phyloP scores from a whole-genome alignment of 2,888 invertebrate species.

The Phortica okadai region DNA sequence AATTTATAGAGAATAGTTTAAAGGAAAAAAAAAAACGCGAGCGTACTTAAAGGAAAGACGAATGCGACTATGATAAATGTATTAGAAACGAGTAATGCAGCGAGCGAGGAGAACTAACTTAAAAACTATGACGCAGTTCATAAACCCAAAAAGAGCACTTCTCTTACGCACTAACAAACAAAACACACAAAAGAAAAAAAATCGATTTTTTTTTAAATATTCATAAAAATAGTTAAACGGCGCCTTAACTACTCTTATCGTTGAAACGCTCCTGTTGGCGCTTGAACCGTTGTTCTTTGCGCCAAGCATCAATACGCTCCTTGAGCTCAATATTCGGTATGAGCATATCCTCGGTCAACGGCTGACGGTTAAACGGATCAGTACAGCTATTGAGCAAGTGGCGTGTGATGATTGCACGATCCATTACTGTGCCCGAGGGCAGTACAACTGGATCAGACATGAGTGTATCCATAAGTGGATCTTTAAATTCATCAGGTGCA shows the following conservation, averaged over 20 bases:
- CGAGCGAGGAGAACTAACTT: not conserved
- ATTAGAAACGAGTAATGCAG: not conserved
- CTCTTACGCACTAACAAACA: not conserved
- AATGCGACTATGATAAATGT: not conserved
- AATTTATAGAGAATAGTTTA: not conserved
- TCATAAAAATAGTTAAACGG: not conserved
- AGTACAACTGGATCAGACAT: constrained; percentile 97
- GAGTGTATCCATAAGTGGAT: constrained; percentile 97
- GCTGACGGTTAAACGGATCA: constrained; percentile 98
- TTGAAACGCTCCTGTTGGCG: constrained; percentile 66
- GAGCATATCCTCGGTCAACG: constrained; percentile 95
- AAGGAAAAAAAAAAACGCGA: not conserved
- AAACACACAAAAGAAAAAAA: not conserved
- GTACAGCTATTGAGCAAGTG: constrained; percentile 97
- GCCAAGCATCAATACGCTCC: constrained; percentile 91
- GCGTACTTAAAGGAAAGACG: not conserved
- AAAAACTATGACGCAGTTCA: not conserved
- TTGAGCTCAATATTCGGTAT: constrained; percentile 91
- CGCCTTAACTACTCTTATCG: constrained; percentile 73
- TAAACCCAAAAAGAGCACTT: not conserved
- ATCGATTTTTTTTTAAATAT: not conserved
- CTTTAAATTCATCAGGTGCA: constrained; percentile 97
- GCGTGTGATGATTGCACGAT: constrained; percentile 93
- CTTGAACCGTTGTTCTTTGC: constrained; percentile 82
- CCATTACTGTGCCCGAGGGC: constrained; percentile 95